Base-by-base conservation (phyloP, 2,888 invertebrate species). In the Clanis bilineata region DNA sequence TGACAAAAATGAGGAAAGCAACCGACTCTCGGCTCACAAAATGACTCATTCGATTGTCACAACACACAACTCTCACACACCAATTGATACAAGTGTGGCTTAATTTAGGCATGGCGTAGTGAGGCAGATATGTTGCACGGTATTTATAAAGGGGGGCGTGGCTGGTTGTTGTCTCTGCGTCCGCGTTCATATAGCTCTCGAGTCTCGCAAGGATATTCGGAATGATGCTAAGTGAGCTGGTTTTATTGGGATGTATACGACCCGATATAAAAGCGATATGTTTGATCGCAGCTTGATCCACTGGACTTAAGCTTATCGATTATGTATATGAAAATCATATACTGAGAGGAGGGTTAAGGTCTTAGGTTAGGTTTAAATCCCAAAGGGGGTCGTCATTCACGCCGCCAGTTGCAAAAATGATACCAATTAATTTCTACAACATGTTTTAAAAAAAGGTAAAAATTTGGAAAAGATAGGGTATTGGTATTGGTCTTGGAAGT, bases 71-170 rank as follows among this genome's bases (percentile, higher is more conserved):
- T n/a, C n/a, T n/a, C n/a, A n/a, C 32, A 32, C 28, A 32, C 18
- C 28, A 51, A 51, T 51, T 51, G 28, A 25, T 51, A 9, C 18
- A 9, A 18, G 28, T 18, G 10, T 15, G 18, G 51, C 32, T 51
- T 18, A 28, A 51, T 51, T 51, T 51, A 51, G 51, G 18, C 32
- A 32, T 51, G 51, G 51, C 51, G 51, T 28, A 18, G 28, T 51
- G 5, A 18, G 28, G 28, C n/a, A 32, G 28, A 32, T 32, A 51
- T 51, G 51, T 15, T 15, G 15, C 47, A 32, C n/a, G 10, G 36
- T 57, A 38, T 57, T 57, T 57, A 57, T 45, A 45, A 57, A 57
- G 57, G 36, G 57, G 15, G 57, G 57, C 45, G 45, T 57, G 57
- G 45, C 57, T 23, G n/a, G 1, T 44, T 55, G 22, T 38, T 38